Percentiles rank a stretch among this genome's conserved stretches.
These are phyloP conservation scores for Coreoperca whiteheadi DNA, from an alignment of 2,113 vertebrate genomes.

Conservation along the genomic window DNA sequence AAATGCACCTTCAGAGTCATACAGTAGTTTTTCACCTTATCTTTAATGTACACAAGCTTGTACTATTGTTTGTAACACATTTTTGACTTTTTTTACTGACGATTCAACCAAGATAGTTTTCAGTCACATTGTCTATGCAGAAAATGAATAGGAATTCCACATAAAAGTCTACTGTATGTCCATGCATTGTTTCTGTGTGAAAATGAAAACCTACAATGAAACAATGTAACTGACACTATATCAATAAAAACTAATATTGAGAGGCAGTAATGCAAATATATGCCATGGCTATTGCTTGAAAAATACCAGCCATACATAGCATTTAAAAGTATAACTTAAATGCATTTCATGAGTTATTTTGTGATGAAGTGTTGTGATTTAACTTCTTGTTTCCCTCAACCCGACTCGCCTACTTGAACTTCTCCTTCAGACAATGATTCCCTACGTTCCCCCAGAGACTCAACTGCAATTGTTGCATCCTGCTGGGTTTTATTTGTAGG, in stretches of 20 bases:
- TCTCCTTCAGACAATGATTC: constrained; percentile 29
- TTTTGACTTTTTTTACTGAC: background rate
- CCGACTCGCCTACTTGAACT: constrained; percentile 1
- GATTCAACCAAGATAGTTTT: background rate
- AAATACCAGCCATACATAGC: background rate
- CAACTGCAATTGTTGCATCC: constrained; percentile 33
- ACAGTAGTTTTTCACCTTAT: too few relatives aligned
- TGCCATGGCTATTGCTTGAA: background rate
- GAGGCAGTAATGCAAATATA: background rate
- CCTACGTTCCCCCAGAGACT: constrained; percentile 29
- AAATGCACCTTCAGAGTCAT: too few relatives aligned
- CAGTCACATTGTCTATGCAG: background rate
- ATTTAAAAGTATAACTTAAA: background rate
- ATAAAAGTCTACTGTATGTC: background rate
- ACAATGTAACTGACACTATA: background rate
- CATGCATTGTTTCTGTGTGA: background rate
- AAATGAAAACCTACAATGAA: background rate
- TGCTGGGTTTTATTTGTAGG: constrained; percentile 51
- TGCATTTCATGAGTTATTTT: constrained; percentile 2
- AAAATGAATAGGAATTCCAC: background rate
- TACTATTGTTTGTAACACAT: background rate
- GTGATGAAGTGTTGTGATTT: constrained; percentile 12
- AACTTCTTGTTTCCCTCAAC: background rate
- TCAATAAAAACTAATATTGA: background rate
- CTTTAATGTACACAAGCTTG: too few relatives aligned